A percentile compares a stretch with the other conserved stretches of the same genome.
Conservation (phyloP, 2,113 vertebrate genomes). For the Megaleporinus macrocephalus region DNA sequence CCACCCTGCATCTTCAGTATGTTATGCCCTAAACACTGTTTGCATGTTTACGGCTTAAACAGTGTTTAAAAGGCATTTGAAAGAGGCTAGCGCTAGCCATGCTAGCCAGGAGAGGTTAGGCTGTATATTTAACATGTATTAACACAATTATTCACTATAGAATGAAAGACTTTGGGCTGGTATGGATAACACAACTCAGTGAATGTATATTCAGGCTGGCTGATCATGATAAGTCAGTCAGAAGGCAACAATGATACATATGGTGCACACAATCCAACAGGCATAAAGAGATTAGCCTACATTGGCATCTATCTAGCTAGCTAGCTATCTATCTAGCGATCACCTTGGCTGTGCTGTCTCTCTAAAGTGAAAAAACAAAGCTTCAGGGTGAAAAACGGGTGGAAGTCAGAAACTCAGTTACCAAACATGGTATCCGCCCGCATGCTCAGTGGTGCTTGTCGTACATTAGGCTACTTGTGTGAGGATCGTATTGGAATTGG, state of each 20-base stretch:
- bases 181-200: neutral
- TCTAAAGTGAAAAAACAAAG: neutral
- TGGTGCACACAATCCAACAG: too few species aligned
- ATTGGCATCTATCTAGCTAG: too few species aligned
- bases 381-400: neutral
- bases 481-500: neutral
- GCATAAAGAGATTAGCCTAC: too few species aligned
- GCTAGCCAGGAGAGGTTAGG: neutral
- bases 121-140: neutral
- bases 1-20: constrained; percentile 20
- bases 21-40: constrained; percentile 50
- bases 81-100: neutral
- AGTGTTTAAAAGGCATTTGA: constrained; percentile 32
- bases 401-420: neutral
- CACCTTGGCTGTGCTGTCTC: neutral
- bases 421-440: neutral
- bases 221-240: too few species aligned
- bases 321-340: too few species aligned
- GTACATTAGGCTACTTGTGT: neutral
- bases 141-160: neutral
- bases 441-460: neutral
- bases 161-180: too few species aligned
- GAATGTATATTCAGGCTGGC: neutral
- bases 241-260: too few species aligned
- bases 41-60: constrained; percentile 51